Evolutionary conservation across 2,888 invertebrate species (phyloP), one percentile per base, ranked within the genome.

Genomic region (Formica aserva): DNA sequence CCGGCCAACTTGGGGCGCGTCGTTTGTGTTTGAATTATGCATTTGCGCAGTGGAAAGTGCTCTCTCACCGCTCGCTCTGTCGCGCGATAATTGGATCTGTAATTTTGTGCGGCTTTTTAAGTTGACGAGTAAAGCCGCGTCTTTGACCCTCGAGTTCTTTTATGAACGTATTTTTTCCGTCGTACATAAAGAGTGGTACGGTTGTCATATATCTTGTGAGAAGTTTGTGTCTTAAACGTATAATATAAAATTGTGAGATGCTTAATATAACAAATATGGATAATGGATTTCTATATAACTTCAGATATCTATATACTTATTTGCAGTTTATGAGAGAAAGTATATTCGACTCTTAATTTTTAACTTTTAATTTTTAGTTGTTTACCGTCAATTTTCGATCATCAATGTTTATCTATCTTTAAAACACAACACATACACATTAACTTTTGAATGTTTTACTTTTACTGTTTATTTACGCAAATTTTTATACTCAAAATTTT

Each of bases 21-120:
- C 67, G 69, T 78, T 78, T 78, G 60, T 69, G 60, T 69, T 69
- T 69, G 78, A 78, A 78, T 78, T 78, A 69, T 78, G 60, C 45
- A 60, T 78, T 69, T 26, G 60, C 32, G 22, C 67, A 41, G 29
- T n/a, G 29, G 41, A 57, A 77, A 66, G 38, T 55, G n/a, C 66
- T 67, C 67, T 52, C 26, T 52, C 6, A 48, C 35, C 32, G 26
- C 18, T 35, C n/a, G 52, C 22, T 76, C 52, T 3, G 66, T 76
- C 18, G 57, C 60, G 35, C 78, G 69, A 69, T 69, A 60, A 69
- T 78, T 78, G 78, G 69, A 78, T 69, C 69, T 69, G 69, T 32
- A 60, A 18, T 32, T 78, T 60, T 15, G 77, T 32, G 52, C 18
- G 38, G 52, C 66, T 66, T 41, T 41, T 52, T 66, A 77, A 60